Conservation (phyloP, 2,797 vertebrate genomes). For the Lepus oiostolus region DNA sequence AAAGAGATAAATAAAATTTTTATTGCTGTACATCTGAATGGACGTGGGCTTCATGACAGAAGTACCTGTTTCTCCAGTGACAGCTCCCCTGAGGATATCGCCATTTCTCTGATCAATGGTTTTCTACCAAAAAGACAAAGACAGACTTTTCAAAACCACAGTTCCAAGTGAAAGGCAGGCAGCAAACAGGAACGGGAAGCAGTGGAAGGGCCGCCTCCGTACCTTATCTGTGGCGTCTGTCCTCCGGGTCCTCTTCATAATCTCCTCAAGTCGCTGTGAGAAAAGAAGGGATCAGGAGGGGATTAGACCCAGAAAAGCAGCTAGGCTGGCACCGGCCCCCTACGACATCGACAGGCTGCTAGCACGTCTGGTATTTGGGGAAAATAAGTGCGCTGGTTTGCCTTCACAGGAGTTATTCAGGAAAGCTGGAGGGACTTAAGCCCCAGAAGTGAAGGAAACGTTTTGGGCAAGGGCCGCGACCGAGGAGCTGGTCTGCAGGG, state of each 20-base stretch:
- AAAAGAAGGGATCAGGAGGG: slow-evolving; percentile 62
- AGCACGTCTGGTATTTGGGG: background rate
- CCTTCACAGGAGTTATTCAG: background rate
- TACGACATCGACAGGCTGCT: background rate
- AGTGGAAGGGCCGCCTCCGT: slow-evolving; percentile 33
- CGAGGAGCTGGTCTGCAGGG: background rate
- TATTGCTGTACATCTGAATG: background rate
- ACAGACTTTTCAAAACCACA: slow-evolving; percentile 69
- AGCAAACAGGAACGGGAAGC: too few species aligned
- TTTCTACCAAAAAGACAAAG: slow-evolving; percentile 90
- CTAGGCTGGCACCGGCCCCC: background rate
- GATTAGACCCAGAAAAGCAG: background rate
- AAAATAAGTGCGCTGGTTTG: background rate
- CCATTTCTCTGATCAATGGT: slow-evolving; percentile 92
- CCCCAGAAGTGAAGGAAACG: background rate
- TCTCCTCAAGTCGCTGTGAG: slow-evolving; percentile 96
- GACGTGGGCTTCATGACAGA: slow-evolving; percentile 63
- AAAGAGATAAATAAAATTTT: too few species aligned
- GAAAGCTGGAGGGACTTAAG: background rate
- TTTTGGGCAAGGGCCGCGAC: background rate
- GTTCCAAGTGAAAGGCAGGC: background rate
- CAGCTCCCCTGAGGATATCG: slow-evolving; percentile 88
- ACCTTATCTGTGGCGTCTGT: slow-evolving; percentile 94
- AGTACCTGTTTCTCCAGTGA: slow-evolving; percentile 89
- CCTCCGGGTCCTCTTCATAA: slow-evolving; percentile 98